Evolutionary conservation across 1,140 invertebrate genomes (phyloP).

Genomic region (Brachionus asplanchnoidis): DNA sequence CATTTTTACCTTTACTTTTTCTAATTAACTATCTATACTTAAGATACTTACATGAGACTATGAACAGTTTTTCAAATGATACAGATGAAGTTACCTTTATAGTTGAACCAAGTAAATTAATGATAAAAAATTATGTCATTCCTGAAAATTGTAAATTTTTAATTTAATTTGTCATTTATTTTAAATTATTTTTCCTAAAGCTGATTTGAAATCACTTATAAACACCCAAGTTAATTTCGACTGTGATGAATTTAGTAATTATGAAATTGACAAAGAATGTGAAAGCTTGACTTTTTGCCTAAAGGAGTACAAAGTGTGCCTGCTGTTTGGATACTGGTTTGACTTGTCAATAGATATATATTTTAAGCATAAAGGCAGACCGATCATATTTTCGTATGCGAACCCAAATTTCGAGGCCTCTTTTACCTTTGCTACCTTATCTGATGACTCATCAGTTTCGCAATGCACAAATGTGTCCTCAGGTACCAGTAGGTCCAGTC

Average conservation of each 20-base stretch:
- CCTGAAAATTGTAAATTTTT: conserved; percentile 33
- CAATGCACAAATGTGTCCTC: background rate
- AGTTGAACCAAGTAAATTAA: background rate
- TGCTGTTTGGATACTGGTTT: conserved; percentile 22
- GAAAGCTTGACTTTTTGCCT: conserved; percentile 30
- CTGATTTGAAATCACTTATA: conserved; percentile 22
- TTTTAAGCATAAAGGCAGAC: conserved; percentile 39
- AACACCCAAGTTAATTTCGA: conserved; percentile 38
- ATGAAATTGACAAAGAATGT: conserved; percentile 23
- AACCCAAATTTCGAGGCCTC: conserved; percentile 9
- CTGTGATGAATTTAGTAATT: conserved; percentile 35
- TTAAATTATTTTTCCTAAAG: background rate
- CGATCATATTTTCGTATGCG: background rate
- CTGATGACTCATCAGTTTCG: background rate
- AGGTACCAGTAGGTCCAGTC: background rate
- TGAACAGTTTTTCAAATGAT: conserved; percentile 41
- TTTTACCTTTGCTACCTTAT: conserved; percentile 36
- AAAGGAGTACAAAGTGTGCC: conserved; percentile 31
- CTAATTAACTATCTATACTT: background rate
- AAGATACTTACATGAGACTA: conserved; percentile 39
- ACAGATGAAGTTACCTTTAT: conserved; percentile 34
- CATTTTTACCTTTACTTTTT: background rate
- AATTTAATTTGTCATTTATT: background rate
- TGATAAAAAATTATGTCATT: conserved; percentile 39
- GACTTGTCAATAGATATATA: conserved; percentile 20